Base-by-base conservation (phyloP, 1,140 invertebrate species). In the Drosophila kanapiae region DNA sequence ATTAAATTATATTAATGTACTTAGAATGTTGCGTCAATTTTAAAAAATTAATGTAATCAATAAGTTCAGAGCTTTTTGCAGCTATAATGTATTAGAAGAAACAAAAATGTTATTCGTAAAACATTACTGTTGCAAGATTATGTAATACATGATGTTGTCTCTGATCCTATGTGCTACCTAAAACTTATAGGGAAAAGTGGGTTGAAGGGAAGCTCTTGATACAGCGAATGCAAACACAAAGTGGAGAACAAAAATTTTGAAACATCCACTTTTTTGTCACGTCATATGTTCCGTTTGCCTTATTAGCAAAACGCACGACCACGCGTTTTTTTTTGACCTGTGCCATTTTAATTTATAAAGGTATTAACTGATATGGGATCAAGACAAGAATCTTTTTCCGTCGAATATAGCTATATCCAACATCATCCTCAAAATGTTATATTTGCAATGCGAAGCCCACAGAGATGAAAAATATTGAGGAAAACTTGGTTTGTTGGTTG, bases 111-210 rank as follows among this genome's bases (percentile, higher is more conserved):
- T 16, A 42, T 42, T 6, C n/a, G 14, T 4, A 42, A 42, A 42
- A n/a, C 4, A 42, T 42, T n/a, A 42, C 40, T 42, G 40, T 42
- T 42, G n/a, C n/a, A 42, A 11, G 40, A 42, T 42, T 8, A 42
- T 16, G n/a, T 42, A 42, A 16, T 42, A n/a, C 14, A 42, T 42
- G 5, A 42, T 42, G 37, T 38, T 38, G 37, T 38, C 11, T 11
- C 37, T 11, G 49, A n/a, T 35, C 49, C 49, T 31, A 4, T 53
- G 18, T 18, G 29, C 49, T 18, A 53, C 49, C 49, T 53, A 37
- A 35, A 53, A 53, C 49, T 51, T 14, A 53, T 53, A 53, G 29
- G 49, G 6, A 53, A 53, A 53, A 35, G 49, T 31, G 29, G 49
- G 9, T 53, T 53, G 11, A 14, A 53, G 14, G 49, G n/a, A 53